Conservation (phyloP, 2,113 vertebrate species). For the Oncorhynchus mykiss region DNA sequence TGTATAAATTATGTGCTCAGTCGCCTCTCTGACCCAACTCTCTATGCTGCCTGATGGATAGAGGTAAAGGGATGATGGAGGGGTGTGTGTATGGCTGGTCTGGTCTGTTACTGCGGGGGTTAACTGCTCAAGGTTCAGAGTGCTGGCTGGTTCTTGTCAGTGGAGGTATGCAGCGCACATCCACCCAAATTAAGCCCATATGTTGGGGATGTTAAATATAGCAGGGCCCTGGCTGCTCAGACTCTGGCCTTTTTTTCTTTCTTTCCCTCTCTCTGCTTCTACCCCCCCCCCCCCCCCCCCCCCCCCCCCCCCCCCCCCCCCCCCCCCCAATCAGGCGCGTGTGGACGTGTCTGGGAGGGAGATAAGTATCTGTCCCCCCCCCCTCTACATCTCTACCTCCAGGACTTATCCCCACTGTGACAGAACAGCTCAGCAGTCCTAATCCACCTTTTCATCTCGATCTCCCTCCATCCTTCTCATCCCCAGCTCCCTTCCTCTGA, state of each 20-base stretch:
- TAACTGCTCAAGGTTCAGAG: slow-evolving; percentile 20
- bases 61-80: no score
- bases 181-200: slow-evolving; percentile 69
- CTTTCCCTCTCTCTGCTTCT: not conserved
- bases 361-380: slow-evolving; percentile 11
- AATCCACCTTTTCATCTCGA: not conserved
- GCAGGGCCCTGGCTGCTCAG: slow-evolving; percentile 46
- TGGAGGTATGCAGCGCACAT: slow-evolving; percentile 56
- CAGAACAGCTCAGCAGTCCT: no score
- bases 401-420: no score
- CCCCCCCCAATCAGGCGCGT: slow-evolving; percentile 24
- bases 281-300: not conserved
- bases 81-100: not conserved
- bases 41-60: no score
- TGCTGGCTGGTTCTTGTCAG: slow-evolving; percentile 44
- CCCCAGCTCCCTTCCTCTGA: not conserved
- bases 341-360: slow-evolving; percentile 45
- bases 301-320: not conserved
- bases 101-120: slow-evolving; percentile 7
- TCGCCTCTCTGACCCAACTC: no score
- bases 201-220: slow-evolving; percentile 75
- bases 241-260: slow-evolving; percentile 24
- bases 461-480: not conserved
- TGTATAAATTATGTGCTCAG: no score
- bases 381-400: not conserved